phyloP scores from a whole-genome alignment of 1,140 invertebrate species.

The Trichonephila clavata region DNA sequence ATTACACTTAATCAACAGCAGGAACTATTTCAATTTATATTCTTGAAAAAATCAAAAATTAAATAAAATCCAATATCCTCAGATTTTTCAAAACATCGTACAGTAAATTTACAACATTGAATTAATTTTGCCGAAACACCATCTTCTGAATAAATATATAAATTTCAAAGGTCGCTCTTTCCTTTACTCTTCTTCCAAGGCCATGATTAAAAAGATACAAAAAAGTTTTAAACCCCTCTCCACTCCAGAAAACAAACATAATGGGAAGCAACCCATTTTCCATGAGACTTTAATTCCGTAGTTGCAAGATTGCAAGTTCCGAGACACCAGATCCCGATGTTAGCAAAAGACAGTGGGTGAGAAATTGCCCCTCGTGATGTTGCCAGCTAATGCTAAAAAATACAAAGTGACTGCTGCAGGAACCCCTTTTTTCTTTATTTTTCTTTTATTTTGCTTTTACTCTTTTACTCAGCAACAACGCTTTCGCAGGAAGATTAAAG shows the following conservation, averaged over 20 bases:
- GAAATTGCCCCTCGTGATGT: constrained; percentile 3
- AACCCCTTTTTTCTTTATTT: neutral
- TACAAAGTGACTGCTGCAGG: constrained; percentile 62
- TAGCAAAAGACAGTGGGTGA: constrained; percentile 7
- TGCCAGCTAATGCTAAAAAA: constrained; percentile 62
- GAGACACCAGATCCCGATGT: constrained; percentile 40
- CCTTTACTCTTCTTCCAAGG: neutral
- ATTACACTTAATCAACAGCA: no score
- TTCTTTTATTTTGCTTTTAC: neutral
- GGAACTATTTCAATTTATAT: no score
- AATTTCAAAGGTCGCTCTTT: neutral
- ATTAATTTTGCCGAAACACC: no score
- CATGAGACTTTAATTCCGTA: constrained; percentile 34
- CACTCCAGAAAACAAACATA: neutral
- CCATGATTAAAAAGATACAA: neutral
- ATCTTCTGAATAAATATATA: neutral
- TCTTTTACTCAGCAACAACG: neutral
- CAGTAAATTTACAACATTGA: no score
- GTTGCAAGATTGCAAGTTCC: constrained; percentile 37
- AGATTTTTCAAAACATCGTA: no score
- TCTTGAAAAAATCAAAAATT: no score
- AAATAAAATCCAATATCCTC: no score
- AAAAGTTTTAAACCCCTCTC: neutral
- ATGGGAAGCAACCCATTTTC: neutral
- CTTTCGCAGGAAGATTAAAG: constrained; percentile 57